Evolutionary conservation across 2,797 vertebrate species (phyloP), one percentile per base, ranked within the genome.

Genomic region (Arrhamphus sclerolepis): DNA sequence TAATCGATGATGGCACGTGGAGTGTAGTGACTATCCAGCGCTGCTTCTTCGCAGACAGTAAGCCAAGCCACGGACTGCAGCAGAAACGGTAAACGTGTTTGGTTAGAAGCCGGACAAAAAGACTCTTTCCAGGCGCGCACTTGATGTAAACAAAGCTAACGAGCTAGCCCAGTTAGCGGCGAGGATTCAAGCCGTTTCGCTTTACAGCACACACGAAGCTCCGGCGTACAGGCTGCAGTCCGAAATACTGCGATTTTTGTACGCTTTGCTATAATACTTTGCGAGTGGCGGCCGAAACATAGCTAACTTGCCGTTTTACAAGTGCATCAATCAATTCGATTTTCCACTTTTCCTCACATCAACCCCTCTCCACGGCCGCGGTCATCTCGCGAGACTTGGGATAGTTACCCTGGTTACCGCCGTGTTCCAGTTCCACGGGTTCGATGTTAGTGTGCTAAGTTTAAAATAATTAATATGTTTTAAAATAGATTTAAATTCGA

Each of bases 91-190:
- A 20, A 56, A 62, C 50, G 49, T 17, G 52, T 62, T 16, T 40
- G 55, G 38, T 66, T 72, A 46, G 59, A 69, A 72, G 29, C 26
- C 26, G 34, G 34, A 13, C 34, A 11, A 10, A 6, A 7, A 78
- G 20, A n/a, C 44, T 55, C 55, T n/a, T n/a, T n/a, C 58, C 77
- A 78, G 80, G 88, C 88, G 90, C 89, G 88, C 78, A 72, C 78
- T 86, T 68, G 75, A 91, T 91, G 90, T 91, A 91, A 91, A 91
- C 90, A 91, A 91, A 87, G 87, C 89, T 92, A 91, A 83, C 78
- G 66, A 55, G 75, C 55, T 76, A 87, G 72, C 76, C 24, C 46
- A 66, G 63, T 72, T 75, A 79, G 87, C 80, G 77, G 65, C 80
- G 63, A 76, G 71, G 61, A 80, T 71, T 67, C 38, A 81, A 75